Evolutionary conservation across 2,113 vertebrate species (phyloP), one percentile per base, ranked within the genome.

Genomic region (Neoarius graeffei): DNA sequence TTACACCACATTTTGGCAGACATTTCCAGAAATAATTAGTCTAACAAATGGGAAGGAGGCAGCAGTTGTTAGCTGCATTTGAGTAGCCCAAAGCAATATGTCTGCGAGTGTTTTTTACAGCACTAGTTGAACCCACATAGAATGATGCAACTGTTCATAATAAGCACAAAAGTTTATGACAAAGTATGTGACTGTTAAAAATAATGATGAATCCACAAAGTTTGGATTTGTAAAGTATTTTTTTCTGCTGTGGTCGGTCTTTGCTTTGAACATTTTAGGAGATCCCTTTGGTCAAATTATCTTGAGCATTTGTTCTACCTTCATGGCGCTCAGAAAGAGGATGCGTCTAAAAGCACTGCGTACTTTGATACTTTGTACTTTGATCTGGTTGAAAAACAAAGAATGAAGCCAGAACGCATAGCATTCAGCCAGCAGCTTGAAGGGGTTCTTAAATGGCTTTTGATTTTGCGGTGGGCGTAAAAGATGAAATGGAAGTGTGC

Each of bases 301-400:
- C n/a, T 85, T 76, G 13, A 60, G 23, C 56, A 52, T 76, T 69
- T 64, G 35, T 85, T 25, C 73, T 79, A 35, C 73, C 25, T 77
- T 86, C 4, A 1, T 80, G 77, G 4, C 1, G 77, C 42, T 62
- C 62, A 50, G 81, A 67, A 66, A 67, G 20, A 83, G 48, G 81
- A 83, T 67, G 52, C 52, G 81, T 50, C 81, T 50, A 25, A 67
- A 83, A 83, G 48, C 60, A 52, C 54, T 20, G 57, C 19, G 42
- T 62, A 48, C 80, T 82, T 59, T 62, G 57, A 62, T 82, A 62
- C 30, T 23, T 60, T 82, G 80, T 25, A 62, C 85, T 86, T 86
- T 81, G 85, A 86, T 86, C 59, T 66, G 17, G 14, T 50, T 50
- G 11, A 4, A 81, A 54, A 52, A 57, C 57, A 62, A n/a, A 1